phyloP scores from a whole-genome alignment of 1,140 invertebrate genomes.

The Potamilus streckersoni region DNA sequence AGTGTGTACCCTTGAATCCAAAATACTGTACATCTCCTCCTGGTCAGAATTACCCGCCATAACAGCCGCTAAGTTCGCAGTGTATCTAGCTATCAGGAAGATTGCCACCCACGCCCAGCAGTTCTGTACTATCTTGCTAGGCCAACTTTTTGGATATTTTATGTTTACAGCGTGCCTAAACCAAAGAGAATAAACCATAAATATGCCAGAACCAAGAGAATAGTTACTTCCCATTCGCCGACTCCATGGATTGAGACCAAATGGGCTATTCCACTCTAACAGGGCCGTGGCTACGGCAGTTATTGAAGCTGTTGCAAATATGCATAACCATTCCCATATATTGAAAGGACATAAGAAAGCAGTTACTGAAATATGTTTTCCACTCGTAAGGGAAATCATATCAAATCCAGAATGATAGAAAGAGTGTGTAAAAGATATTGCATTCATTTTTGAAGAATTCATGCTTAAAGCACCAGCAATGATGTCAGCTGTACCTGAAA shows the following conservation, averaged over 20 bases:
- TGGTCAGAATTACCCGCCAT: conserved; percentile 78
- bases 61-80: conserved; percentile 92
- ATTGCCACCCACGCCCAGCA: conserved; percentile 95
- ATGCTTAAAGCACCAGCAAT: conserved; percentile 90
- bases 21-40: conserved; percentile 46
- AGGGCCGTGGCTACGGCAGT: conserved; percentile 90
- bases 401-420: conserved; percentile 86
- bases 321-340: conserved; percentile 89
- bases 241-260: conserved; percentile 95
- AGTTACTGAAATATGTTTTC: conserved; percentile 83
- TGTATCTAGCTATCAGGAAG: conserved; percentile 93
- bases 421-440: conserved; percentile 89
- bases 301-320: conserved; percentile 87
- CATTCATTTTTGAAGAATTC: conserved; percentile 75
- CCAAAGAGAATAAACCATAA: conserved; percentile 81
- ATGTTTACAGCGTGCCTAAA: conserved; percentile 53
- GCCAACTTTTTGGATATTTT: conserved; percentile 92
- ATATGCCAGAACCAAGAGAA: conserved; percentile 81
- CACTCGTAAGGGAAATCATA: conserved; percentile 50
- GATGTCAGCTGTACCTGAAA: conserved; percentile 88
- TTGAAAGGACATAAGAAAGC: conserved; percentile 92
- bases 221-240: conserved; percentile 92
- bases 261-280: conserved; percentile 92
- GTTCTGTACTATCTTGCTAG: conserved; percentile 83
- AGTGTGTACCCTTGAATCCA: conserved; percentile 47